Evolutionary conservation across 2,113 vertebrate genomes (phyloP).

Genomic region (Elanoides forficatus): DNA sequence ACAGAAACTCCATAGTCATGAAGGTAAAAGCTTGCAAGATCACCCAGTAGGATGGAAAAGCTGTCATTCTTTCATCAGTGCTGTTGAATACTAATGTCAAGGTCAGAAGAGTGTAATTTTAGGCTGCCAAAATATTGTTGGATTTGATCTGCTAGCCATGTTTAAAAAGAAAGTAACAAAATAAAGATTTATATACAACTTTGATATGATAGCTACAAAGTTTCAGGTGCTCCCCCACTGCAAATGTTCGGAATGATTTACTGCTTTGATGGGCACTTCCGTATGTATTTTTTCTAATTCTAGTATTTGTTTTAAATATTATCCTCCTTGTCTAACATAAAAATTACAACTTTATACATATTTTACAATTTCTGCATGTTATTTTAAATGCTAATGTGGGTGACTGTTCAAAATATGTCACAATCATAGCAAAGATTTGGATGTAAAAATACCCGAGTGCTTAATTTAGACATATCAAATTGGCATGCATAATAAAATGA

Average conservation of each 20-base stretch:
- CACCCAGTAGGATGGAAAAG: slow-evolving; percentile 75
- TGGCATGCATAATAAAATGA: neutral
- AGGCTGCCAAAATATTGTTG: slow-evolving; percentile 78
- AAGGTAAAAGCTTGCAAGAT: slow-evolving; percentile 76
- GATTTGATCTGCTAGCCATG: slow-evolving; percentile 63
- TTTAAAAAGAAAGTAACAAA: slow-evolving; percentile 62
- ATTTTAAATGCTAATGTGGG: neutral
- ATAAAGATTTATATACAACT: slow-evolving; percentile 51
- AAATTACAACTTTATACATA: neutral
- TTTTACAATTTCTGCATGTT: neutral
- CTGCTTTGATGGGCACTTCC: neutral
- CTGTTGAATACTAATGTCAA: slow-evolving; percentile 81
- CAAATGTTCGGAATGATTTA: neutral
- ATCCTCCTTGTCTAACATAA: neutral
- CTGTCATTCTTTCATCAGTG: slow-evolving; percentile 74
- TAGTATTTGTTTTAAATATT: neutral
- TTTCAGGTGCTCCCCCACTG: neutral
- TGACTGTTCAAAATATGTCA: neutral
- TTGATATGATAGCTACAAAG: neutral
- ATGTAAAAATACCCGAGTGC: neutral
- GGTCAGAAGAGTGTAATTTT: slow-evolving; percentile 78
- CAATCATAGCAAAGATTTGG: neutral
- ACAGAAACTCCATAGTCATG: slow-evolving; percentile 80
- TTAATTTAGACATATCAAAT: neutral
- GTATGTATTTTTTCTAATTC: neutral